Percentiles rank a stretch among this genome's conserved stretches.
phyloP scores from a whole-genome alignment of 2,797 vertebrate genomes.

The Tenualosa ilisha region DNA sequence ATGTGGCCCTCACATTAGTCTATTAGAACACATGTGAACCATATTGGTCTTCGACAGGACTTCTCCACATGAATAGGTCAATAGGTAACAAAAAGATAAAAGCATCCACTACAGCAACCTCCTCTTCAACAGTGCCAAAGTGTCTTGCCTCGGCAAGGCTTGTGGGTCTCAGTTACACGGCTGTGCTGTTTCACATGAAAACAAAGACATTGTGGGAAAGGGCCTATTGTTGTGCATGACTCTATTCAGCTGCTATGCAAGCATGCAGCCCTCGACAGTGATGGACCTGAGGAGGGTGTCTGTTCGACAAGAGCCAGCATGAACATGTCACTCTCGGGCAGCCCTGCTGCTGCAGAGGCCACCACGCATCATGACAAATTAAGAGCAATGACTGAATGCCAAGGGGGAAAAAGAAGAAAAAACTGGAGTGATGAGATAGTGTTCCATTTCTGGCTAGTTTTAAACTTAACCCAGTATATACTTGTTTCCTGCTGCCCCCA shows the following conservation, averaged over 20 bases:
- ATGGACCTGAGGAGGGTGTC: neutral
- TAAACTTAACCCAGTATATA: neutral
- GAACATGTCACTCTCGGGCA: neutral
- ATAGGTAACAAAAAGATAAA: no score
- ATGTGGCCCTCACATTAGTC: no score
- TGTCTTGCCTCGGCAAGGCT: neutral
- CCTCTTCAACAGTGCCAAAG: no score
- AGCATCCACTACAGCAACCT: no score
- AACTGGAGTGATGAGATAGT: neutral
- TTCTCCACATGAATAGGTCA: no score
- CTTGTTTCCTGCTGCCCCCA: no score
- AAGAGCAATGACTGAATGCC: no score
- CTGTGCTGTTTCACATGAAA: neutral
- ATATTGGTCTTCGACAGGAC: no score
- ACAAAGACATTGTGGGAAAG: neutral
- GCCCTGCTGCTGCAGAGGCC: neutral
- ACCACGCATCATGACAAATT: neutral
- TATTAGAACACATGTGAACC: no score
- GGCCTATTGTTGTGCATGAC: neutral
- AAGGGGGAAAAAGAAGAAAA: neutral
- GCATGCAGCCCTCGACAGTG: neutral
- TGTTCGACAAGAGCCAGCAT: conserved; percentile 17
- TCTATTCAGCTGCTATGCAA: neutral
- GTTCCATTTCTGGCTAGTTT: neutral
- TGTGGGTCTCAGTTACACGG: neutral